Percentiles rank a stretch among this genome's conserved stretches.
Conservation (phyloP, 2,113 vertebrate genomes). For the Rattus norvegicus region DNA sequence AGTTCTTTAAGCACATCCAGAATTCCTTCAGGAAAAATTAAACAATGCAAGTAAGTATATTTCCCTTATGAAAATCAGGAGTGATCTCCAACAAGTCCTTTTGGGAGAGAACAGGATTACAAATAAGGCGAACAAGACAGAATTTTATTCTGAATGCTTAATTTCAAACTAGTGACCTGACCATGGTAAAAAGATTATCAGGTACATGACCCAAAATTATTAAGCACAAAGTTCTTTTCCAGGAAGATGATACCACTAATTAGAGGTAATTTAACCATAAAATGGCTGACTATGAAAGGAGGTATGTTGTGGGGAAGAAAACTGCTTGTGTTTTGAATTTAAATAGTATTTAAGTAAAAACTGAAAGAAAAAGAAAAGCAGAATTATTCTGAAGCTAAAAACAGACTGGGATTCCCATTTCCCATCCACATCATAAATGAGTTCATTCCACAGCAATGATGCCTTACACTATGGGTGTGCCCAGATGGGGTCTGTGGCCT, state of each 20-base stretch:
- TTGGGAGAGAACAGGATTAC: not conserved
- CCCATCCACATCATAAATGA: slow-evolving; percentile 73
- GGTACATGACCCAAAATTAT: slow-evolving; percentile 12
- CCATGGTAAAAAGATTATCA: slow-evolving; percentile 4
- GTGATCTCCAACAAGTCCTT: not conserved
- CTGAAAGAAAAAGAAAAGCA: slow-evolving; percentile 73
- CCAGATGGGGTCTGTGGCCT: slow-evolving; percentile 63
- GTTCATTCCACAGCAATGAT: slow-evolving; percentile 64
- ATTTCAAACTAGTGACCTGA: slow-evolving; percentile 60
- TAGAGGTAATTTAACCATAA: slow-evolving; percentile 63
- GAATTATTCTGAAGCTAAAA: slow-evolving; percentile 73
- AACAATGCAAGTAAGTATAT: not conserved
- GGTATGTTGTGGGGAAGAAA: slow-evolving; percentile 39
- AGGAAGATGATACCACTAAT: slow-evolving; percentile 57
- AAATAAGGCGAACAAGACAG: slow-evolving; percentile 26
- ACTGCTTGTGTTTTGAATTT: slow-evolving; percentile 76
- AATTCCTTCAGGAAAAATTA: slow-evolving; percentile 43
- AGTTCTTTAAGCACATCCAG: slow-evolving; percentile 32
- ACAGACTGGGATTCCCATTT: slow-evolving; percentile 79
- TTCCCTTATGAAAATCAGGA: slow-evolving; percentile 59
- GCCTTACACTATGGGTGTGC: slow-evolving; percentile 60
- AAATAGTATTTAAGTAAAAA: slow-evolving; percentile 73
- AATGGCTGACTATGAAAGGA: slow-evolving; percentile 68
- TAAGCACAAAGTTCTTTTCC: slow-evolving; percentile 47
- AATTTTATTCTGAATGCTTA: slow-evolving; percentile 42